Conservation (phyloP, 2,797 vertebrate species). For the Hipposideros larvatus region DNA sequence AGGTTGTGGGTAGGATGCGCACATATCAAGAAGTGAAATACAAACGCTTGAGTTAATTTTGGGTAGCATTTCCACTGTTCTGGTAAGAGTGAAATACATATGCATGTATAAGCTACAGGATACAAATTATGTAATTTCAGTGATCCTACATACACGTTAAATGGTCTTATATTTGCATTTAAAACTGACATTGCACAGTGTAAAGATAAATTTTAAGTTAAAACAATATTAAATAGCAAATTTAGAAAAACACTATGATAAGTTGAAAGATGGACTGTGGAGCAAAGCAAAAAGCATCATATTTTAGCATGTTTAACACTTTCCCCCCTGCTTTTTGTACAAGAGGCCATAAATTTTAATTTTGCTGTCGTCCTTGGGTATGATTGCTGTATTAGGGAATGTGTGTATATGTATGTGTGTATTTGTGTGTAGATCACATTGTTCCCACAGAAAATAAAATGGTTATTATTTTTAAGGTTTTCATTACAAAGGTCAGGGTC, state of each 20-base stretch:
- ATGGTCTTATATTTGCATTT: background rate
- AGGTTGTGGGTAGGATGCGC: background rate
- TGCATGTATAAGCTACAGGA: background rate
- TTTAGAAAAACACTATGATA: background rate
- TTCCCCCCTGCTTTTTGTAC: background rate
- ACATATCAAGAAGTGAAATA: background rate
- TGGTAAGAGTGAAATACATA: background rate
- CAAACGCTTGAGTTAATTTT: background rate
- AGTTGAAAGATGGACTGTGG: background rate
- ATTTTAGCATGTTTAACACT: background rate
- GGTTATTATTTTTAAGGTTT: background rate
- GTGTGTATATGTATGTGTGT: background rate
- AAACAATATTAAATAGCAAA: background rate
- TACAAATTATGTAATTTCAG: background rate
- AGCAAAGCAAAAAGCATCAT: background rate
- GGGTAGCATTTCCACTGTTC: background rate
- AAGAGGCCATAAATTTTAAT: background rate
- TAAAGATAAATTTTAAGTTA: slow-evolving; percentile 31
- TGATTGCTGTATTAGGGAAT: background rate
- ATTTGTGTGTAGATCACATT: background rate
- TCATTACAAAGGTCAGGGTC: background rate
- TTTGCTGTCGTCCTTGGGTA: background rate
- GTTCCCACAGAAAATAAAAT: background rate
- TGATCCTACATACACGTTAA: slow-evolving; percentile 14
- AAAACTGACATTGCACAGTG: background rate